These are phyloP conservation scores for Brachystomella parvula DNA, from an alignment of 1,140 invertebrate species.

Conservation along the genomic window DNA sequence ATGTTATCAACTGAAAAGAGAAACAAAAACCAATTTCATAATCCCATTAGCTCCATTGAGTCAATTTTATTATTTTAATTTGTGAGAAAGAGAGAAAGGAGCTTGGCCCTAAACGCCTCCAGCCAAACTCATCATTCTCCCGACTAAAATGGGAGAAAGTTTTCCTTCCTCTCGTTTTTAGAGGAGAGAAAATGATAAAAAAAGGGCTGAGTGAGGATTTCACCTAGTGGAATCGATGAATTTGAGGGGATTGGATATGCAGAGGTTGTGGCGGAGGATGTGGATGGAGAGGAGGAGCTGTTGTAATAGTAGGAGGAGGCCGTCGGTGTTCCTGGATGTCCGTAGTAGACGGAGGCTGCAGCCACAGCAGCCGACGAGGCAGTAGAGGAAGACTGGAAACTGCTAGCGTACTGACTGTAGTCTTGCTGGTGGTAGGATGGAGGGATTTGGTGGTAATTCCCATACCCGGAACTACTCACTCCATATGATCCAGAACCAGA, in stretches of 20 bases:
- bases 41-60: not conserved
- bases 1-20: conserved; percentile 49
- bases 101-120: not conserved
- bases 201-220: not conserved
- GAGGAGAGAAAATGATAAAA: not conserved
- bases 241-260: conserved; percentile 38
- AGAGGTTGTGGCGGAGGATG: conserved; percentile 36
- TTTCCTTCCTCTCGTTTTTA: not conserved
- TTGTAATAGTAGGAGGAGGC: conserved; percentile 37
- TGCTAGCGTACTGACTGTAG: conserved; percentile 26
- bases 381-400: conserved; percentile 31
- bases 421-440: conserved; percentile 28
- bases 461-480: conserved; percentile 13
- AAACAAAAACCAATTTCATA: conserved; percentile 6
- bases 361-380: conserved; percentile 18
- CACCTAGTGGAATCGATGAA: conserved; percentile 37
- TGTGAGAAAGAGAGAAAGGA: not conserved
- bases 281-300: conserved; percentile 30
- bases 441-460: conserved; percentile 16
- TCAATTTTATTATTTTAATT: not conserved
- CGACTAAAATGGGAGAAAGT: not conserved
- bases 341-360: conserved; percentile 31
- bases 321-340: conserved; percentile 30
- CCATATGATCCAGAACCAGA: conserved; percentile 17
- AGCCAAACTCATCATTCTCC: not conserved